A percentile compares a stretch with the other conserved stretches of the same genome.
Conservation (phyloP, 2,797 vertebrate species). For the Sebastes variabilis region DNA sequence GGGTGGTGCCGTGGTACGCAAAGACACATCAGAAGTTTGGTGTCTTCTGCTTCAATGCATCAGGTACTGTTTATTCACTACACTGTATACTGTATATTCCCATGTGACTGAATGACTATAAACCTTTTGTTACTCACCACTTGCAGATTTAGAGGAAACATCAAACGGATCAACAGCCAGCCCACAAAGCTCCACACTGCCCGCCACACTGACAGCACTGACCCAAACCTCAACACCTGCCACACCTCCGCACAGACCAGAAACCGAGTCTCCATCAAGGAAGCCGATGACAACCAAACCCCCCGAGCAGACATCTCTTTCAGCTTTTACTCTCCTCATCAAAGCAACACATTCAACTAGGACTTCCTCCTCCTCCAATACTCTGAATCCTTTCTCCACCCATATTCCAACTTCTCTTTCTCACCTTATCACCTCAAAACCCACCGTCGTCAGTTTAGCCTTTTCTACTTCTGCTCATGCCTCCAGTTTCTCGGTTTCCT, state of each 20-base stretch:
- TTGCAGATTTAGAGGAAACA: conserved; percentile 23
- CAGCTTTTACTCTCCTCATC: conserved; percentile 5
- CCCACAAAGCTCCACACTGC: neutral
- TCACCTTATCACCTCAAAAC: neutral
- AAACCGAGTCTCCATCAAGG: neutral
- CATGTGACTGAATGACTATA: neutral
- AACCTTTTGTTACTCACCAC: neutral
- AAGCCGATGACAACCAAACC: neutral
- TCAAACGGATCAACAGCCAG: neutral
- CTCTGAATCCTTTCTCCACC: neutral
- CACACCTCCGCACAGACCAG: neutral
- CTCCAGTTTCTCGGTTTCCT: neutral
- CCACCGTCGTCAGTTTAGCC: neutral
- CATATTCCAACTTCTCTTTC: neutral
- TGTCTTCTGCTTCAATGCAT: conserved; percentile 77
- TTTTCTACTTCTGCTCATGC: neutral
- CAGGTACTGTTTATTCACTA: conserved; percentile 59
- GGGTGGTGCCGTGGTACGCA: conserved; percentile 60
- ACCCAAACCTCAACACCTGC: conserved; percentile 9
- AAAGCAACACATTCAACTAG: neutral
- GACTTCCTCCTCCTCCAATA: neutral
- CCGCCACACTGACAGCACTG: neutral
- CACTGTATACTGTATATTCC: neutral
- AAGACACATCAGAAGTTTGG: conserved; percentile 35
- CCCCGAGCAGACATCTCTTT: neutral